Evolutionary conservation across 1,140 invertebrate species (phyloP).

Genomic region (Rhopalosiphum maidis): DNA sequence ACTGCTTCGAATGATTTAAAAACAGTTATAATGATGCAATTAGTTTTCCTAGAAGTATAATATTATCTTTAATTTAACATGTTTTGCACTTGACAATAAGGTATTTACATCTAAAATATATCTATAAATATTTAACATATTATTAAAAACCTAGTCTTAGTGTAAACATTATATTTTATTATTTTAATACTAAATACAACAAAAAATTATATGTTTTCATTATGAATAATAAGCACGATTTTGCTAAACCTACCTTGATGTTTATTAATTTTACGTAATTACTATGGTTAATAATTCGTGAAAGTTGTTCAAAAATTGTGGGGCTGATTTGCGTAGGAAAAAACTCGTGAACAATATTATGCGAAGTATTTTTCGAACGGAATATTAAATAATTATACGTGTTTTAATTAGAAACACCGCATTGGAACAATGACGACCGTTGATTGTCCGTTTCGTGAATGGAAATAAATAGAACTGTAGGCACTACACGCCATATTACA

Average conservation of each 20-base stretch:
- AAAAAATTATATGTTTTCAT: background rate
- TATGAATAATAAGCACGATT: background rate
- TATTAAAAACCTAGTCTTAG: background rate
- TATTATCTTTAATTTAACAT: background rate
- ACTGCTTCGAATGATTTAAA: background rate
- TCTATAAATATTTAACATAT: background rate
- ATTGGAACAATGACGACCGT: constrained; percentile 1
- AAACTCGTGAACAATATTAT: constrained; percentile 8
- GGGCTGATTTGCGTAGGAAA: background rate
- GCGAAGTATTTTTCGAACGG: background rate
- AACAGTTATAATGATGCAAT: background rate
- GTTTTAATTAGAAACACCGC: constrained; percentile 21
- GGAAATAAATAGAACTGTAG: background rate
- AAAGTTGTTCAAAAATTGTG: background rate
- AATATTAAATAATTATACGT: constrained; percentile 18
- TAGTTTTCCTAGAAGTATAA: background rate
- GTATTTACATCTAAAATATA: background rate
- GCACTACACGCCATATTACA: background rate
- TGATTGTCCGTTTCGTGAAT: constrained; percentile 23
- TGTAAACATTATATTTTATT: background rate
- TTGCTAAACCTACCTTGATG: background rate
- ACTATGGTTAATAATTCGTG: background rate
- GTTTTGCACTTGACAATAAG: too few species aligned
- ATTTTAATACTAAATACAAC: background rate
- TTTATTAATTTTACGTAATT: background rate